Evolutionary conservation across 23 tunicate genomes (phyloP).

Genomic region (Ciona savignyi): DNA sequence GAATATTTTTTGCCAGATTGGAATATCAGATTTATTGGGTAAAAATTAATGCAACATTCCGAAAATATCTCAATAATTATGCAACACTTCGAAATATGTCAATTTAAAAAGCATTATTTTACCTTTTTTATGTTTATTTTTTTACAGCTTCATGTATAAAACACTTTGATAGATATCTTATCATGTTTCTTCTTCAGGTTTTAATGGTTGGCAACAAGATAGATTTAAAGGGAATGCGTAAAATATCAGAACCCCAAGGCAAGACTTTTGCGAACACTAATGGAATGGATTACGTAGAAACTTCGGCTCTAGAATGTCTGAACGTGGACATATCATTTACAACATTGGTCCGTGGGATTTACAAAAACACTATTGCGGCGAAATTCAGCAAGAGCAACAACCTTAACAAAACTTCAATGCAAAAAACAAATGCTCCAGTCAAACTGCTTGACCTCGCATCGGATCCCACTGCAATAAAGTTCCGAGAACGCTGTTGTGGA

Average conservation of each 20-base stretch:
- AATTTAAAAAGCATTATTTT: too few species aligned
- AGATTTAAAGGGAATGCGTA: slow-evolving; percentile 40
- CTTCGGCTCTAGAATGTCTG: slow-evolving; percentile 74
- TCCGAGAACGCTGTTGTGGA: not conserved
- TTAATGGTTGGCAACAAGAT: slow-evolving; percentile 83
- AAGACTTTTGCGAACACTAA: slow-evolving; percentile 60
- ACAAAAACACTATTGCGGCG: slow-evolving; percentile 37
- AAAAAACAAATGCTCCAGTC: not conserved
- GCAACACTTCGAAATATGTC: too few species aligned
- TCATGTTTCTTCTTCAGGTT: slow-evolving; percentile 21
- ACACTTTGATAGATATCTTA: too few species aligned
- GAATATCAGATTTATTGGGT: too few species aligned
- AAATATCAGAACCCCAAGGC: slow-evolving; percentile 35
- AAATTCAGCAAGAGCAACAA: not conserved
- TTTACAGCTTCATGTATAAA: too few species aligned
- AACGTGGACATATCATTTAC: slow-evolving; percentile 73
- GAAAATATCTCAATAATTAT: too few species aligned
- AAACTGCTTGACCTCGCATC: not conserved
- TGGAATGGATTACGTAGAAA: slow-evolving; percentile 62
- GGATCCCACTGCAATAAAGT: not conserved
- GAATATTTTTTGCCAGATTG: not conserved
- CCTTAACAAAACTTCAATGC: too few species aligned
- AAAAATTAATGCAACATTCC: too few species aligned
- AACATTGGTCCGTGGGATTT: slow-evolving; percentile 39
- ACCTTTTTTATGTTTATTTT: too few species aligned